Evolutionary conservation across 1,140 invertebrate species (phyloP), one percentile per base, ranked within the genome.

Genomic region (Armadillidium nasatum): DNA sequence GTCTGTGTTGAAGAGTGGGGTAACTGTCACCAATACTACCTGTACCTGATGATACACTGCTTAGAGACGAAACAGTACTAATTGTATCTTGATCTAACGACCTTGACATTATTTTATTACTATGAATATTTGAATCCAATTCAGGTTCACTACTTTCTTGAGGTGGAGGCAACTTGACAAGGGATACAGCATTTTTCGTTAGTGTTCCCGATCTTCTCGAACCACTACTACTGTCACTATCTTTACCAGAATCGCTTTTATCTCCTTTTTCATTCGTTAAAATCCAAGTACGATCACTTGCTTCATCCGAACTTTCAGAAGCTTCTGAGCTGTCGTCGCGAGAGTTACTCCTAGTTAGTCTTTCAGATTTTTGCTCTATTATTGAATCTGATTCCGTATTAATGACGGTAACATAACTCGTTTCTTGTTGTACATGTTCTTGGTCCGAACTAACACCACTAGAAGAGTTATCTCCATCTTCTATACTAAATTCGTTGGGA

Each of bases 371-470:
- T 84, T 60, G 84, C 85, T 72, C 84, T 84, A 83, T 77, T 60
- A 76, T 76, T 50, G 78, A 73, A 54, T 80, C 80, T 22, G 76
- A 78, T 71, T 81, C 80, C 54, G 77, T 83, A 78, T 83, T 82
- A 7, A 84, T 81, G 67, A 80, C 81, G 7, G 84, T 84, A 0
- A 84, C 83, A 75, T 83, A 83, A 22, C 80, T 83, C 6, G 71
- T 73, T 44, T 86, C 66, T 83, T 85, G 75, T 82, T 88, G 85
- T 21, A 90, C 85, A 70, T 74, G 73, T 82, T 94, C 93, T 82
- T 94, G 92, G 83, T 94, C 93, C 43, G 92, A 93, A 76, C 92
- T 93, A 0, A 94, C 92, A 0, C 92, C 93, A 70, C 91, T 93
- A 10, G 92, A 94, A 76, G 91, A 93, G 84, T 94, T 94, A 84